A percentile compares a stretch with the other conserved stretches of the same genome.
Conservation (phyloP, 2,888 invertebrate genomes). For the Lymantria dispar region DNA sequence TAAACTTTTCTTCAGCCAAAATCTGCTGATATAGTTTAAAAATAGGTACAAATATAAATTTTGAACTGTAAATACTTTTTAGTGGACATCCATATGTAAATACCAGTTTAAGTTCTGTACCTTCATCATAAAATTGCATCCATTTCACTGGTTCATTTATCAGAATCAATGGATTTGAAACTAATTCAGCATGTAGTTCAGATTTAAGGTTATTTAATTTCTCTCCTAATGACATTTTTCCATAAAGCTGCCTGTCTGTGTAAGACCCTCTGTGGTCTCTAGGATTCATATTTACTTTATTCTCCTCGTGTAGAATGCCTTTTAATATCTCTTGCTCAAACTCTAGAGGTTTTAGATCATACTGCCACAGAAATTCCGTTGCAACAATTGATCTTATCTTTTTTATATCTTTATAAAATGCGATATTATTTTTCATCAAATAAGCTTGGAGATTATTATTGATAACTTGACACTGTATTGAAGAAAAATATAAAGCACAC, state of each 20-base stretch:
- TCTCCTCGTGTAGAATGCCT: slow-evolving; percentile 66
- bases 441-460: slow-evolving; percentile 85
- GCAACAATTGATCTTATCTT: slow-evolving; percentile 76
- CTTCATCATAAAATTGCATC: slow-evolving; percentile 44
- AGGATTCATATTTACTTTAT: slow-evolving; percentile 71
- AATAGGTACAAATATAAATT: slow-evolving; percentile 80
- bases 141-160: slow-evolving; percentile 59
- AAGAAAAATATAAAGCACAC: slow-evolving; percentile 85
- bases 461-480: slow-evolving; percentile 86
- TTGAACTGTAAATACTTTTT: slow-evolving; percentile 80
- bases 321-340: slow-evolving; percentile 72
- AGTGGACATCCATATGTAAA: slow-evolving; percentile 79
- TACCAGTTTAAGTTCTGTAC: slow-evolving; percentile 40
- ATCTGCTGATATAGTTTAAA: slow-evolving; percentile 72
- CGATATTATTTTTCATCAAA: slow-evolving; percentile 68
- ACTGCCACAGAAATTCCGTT: slow-evolving; percentile 82
- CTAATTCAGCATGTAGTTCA: slow-evolving; percentile 64
- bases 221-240: slow-evolving; percentile 69
- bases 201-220: slow-evolving; percentile 70
- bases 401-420: slow-evolving; percentile 65
- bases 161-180: slow-evolving; percentile 62
- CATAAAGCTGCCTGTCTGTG: slow-evolving; percentile 77
- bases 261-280: slow-evolving; percentile 81
- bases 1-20: slow-evolving; percentile 65
- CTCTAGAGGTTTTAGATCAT: slow-evolving; percentile 78